Evolutionary conservation across 64 coral and sea anemone species (phyloP).

Genomic region (Catalaphyllia jardinei): DNA sequence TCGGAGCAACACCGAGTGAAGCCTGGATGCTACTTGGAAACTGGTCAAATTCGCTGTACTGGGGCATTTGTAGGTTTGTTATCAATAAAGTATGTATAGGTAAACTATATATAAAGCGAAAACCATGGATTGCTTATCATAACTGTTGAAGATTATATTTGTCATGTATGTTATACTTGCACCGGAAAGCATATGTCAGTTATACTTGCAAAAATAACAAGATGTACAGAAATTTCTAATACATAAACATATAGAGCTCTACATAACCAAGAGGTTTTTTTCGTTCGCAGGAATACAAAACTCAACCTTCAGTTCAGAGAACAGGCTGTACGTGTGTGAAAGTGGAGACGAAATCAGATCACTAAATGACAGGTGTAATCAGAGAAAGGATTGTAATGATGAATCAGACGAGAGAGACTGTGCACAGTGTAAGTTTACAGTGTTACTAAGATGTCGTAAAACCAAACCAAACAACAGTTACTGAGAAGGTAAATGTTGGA

Average conservation of each 20-base stretch:
- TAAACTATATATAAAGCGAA: too few relatives aligned
- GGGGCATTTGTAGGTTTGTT: slow-evolving; percentile 48
- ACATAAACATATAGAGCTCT: too few relatives aligned
- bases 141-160: too few relatives aligned
- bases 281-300: slow-evolving; percentile 33
- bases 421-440: slow-evolving; percentile 5
- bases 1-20: background rate
- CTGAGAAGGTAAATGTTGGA: too few relatives aligned
- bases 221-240: background rate
- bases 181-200: too few relatives aligned
- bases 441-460: background rate
- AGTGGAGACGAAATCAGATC: slow-evolving; percentile 55
- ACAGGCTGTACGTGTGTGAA: slow-evolving; percentile 40
- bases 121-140: too few relatives aligned
- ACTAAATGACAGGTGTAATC: slow-evolving; percentile 22
- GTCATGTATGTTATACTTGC: too few relatives aligned
- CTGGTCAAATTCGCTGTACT: slow-evolving; percentile 7
- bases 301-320: slow-evolving; percentile 1
- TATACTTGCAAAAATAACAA: too few relatives aligned
- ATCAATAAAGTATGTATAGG: too few relatives aligned
- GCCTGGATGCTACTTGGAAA: slow-evolving; percentile 39
- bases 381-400: slow-evolving; percentile 21
- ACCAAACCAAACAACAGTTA: too few relatives aligned
- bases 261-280: background rate
- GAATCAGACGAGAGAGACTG: slow-evolving; percentile 36